Base-by-base conservation (phyloP, 2,797 vertebrate genomes). In the Bucorvus abyssinicus region DNA sequence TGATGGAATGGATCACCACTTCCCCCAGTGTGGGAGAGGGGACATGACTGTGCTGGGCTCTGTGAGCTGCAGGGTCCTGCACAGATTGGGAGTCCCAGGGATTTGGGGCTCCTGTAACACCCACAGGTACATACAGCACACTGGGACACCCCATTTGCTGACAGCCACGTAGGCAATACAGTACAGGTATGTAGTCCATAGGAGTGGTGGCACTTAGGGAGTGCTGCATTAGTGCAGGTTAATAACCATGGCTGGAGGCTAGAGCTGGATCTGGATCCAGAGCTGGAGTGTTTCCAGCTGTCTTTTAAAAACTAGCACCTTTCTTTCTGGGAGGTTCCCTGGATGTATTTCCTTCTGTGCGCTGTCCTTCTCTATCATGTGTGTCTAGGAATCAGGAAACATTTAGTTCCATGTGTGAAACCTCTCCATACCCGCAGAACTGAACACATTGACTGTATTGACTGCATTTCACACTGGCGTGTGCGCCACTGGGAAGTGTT, bases 111-210 rank as follows among this genome's bases (percentile, higher is more conserved):
- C 38, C 84, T 55, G 67, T 7, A 7, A 7, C 16, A 21, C 12
- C 67, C 67, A 22, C 10, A 30, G 53, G 42, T 26, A 14, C 24
- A 4, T 7, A 21, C 24, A 75, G 44, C 47, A 16, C 34, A 5
- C 6, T 1, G 11, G 34, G 64, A 77, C n/a, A 32, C 16, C 20
- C 36, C 2, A 0, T 30, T 22, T 36, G 4, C 40, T 24, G 44
- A 21, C 59, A 82, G 1, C 7, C 52, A n/a, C 0, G 0, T 5
- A 16, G 68, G 68, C 49, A 24, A 1, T 34, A 53, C 11, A 15
- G 12, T 30, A 18, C 15, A 22, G 45, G 6, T 26, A 0, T 5
- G 8, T 19, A 38, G 45, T 12, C 42, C 32, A 1, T 17, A 40
- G 2, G 14, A 47, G 10, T 5, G 32, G 29, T 45, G 42, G 21